Conservation (phyloP, 1,140 invertebrate genomes). For the Acromyrmex heyeri region DNA sequence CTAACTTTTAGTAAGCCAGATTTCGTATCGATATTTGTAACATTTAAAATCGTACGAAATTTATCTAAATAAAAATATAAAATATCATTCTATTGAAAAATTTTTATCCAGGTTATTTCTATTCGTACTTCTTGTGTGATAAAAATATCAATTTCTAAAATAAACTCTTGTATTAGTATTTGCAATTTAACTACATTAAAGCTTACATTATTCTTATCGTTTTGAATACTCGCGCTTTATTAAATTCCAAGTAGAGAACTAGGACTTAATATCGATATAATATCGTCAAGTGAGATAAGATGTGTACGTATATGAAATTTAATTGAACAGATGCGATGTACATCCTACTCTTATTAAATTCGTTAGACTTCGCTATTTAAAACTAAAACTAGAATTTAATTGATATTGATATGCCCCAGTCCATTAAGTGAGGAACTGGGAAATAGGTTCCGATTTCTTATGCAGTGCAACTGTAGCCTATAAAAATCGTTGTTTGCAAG, state of each 20-base stretch:
- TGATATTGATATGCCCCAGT: background rate
- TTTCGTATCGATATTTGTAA: background rate
- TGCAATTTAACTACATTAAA: background rate
- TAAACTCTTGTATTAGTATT: background rate
- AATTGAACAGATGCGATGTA: background rate
- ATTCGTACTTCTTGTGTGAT: background rate
- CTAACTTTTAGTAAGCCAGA: conserved; percentile 5
- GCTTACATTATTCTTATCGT: background rate
- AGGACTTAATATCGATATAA: background rate
- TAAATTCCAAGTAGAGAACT: background rate
- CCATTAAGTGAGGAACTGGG: background rate
- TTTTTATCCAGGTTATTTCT: background rate
- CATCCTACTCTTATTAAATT: background rate
- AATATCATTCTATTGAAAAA: background rate
- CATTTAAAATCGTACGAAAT: background rate
- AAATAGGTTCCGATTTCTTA: conserved; percentile 6
- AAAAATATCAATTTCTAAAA: background rate
- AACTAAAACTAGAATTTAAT: background rate
- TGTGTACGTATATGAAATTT: background rate
- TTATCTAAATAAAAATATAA: background rate
- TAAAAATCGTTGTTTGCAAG: background rate
- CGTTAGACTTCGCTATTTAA: background rate
- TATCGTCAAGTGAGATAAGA: background rate
- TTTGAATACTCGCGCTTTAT: background rate
- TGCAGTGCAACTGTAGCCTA: background rate